A percentile compares a stretch with the other conserved stretches of the same genome.
Evolutionary conservation across 2,888 invertebrate genomes (phyloP).

Genomic region (Melitaea athalia): DNA sequence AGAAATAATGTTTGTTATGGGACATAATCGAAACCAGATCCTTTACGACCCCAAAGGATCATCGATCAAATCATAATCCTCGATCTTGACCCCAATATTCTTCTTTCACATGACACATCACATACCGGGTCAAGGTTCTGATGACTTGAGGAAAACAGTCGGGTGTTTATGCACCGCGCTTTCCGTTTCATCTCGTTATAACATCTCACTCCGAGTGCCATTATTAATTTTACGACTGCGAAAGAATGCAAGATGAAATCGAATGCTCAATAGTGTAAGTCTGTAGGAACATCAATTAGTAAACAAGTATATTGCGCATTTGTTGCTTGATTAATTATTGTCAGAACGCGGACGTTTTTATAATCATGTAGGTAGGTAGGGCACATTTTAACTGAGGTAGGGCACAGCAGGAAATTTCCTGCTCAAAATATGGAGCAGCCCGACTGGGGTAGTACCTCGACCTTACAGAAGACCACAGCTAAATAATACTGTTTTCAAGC

Average conservation of each 20-base stretch:
- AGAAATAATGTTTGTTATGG: too few species aligned
- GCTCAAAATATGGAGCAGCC: too few species aligned
- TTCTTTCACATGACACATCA: slow-evolving; percentile 54
- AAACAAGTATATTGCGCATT: neutral
- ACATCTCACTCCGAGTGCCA: slow-evolving; percentile 6
- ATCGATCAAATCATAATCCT: slow-evolving; percentile 26
- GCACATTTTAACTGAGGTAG: too few species aligned
- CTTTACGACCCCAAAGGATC: neutral
- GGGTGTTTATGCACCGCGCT: slow-evolving; percentile 26
- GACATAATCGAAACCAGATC: neutral
- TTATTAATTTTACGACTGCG: slow-evolving; percentile 10
- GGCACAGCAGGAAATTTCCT: too few species aligned
- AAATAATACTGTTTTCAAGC: too few species aligned
- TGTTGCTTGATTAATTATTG: neutral
- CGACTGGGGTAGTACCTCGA: too few species aligned
- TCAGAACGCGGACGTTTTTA: neutral
- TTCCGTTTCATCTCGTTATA: slow-evolving; percentile 40
- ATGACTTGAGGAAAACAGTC: slow-evolving; percentile 59
- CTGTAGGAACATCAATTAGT: neutral
- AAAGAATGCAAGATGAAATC: slow-evolving; percentile 16
- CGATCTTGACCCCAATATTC: slow-evolving; percentile 47
- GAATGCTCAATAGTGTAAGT: slow-evolving; percentile 4
- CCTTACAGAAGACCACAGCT: too few species aligned
- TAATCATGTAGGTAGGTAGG: too few species aligned
- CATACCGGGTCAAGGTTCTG: slow-evolving; percentile 73